These are phyloP conservation scores for Thunnus maccoyii DNA, from an alignment of 2,113 vertebrate species.

Conservation along the genomic window DNA sequence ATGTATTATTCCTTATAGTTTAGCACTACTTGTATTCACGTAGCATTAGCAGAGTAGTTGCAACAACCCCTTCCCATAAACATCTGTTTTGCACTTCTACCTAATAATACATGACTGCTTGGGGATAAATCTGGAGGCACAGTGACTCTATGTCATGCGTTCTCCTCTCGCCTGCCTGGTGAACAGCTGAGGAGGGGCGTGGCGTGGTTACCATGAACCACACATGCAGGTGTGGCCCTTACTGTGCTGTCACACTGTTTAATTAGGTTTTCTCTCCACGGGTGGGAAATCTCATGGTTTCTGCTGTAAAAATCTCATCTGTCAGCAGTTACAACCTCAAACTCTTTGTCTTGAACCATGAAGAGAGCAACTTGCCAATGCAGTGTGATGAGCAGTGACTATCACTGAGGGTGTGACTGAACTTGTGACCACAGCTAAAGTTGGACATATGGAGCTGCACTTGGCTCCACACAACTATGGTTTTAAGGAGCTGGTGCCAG, in stretches of 20 bases:
- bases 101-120: slow-evolving; percentile 18
- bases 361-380: neutral
- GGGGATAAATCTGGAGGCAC: neutral
- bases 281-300: slow-evolving; percentile 40
- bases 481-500: neutral
- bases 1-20: neutral
- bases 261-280: slow-evolving; percentile 46
- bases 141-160: neutral
- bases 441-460: slow-evolving; percentile 25
- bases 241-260: slow-evolving; percentile 53
- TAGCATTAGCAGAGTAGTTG: slow-evolving; percentile 19
- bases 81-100: slow-evolving; percentile 28
- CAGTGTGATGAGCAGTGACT: slow-evolving; percentile 8
- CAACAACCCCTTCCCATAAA: slow-evolving; percentile 33
- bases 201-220: slow-evolving; percentile 43
- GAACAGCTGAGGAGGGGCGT: slow-evolving; percentile 66
- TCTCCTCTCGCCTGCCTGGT: slow-evolving; percentile 34
- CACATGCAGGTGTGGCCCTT: slow-evolving; percentile 70
- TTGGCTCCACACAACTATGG: neutral
- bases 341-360: slow-evolving; percentile 48
- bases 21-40: slow-evolving; percentile 12
- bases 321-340: slow-evolving; percentile 9
- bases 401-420: slow-evolving; percentile 42
- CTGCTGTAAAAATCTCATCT: slow-evolving; percentile 23
- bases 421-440: slow-evolving; percentile 44